Conservation (phyloP, 1,140 invertebrate genomes). For the Pseudomyrmex sp. region DNA sequence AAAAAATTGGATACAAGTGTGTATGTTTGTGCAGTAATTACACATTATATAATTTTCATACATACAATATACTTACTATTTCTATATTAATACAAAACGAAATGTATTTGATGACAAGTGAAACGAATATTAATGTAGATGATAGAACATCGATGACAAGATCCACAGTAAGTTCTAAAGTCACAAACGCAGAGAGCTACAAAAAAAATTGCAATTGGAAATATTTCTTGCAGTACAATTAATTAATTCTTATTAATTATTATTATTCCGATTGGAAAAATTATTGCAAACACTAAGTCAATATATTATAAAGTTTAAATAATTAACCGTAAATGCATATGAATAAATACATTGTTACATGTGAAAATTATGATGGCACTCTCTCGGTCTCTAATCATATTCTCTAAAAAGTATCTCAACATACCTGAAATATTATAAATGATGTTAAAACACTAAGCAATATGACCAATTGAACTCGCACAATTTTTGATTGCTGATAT, state of each 20-base stretch:
- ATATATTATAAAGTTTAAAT: no score
- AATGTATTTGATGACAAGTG: not conserved
- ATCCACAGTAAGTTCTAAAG: not conserved
- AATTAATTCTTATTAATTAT: no score
- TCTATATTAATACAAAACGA: not conserved
- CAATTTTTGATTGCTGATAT: slow-evolving; percentile 1
- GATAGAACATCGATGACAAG: not conserved
- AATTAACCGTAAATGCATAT: no score
- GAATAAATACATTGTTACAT: no score
- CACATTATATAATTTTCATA: no score
- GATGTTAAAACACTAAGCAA: not conserved
- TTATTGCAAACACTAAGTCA: no score
- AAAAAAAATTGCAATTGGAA: not conserved
- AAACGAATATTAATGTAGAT: not conserved
- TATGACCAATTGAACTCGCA: not conserved
- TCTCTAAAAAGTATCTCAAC: not conserved
- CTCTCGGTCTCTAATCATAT: no score
- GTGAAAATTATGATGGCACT: no score
- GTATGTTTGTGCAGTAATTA: no score
- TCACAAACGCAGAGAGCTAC: not conserved
- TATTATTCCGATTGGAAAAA: no score
- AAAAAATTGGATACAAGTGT: no score
- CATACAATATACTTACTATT: not conserved
- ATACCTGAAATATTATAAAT: slow-evolving; percentile 15
- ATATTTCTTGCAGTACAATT: no score